Conservation (phyloP, 2,113 vertebrate genomes). For the Percopsis transmontana region DNA sequence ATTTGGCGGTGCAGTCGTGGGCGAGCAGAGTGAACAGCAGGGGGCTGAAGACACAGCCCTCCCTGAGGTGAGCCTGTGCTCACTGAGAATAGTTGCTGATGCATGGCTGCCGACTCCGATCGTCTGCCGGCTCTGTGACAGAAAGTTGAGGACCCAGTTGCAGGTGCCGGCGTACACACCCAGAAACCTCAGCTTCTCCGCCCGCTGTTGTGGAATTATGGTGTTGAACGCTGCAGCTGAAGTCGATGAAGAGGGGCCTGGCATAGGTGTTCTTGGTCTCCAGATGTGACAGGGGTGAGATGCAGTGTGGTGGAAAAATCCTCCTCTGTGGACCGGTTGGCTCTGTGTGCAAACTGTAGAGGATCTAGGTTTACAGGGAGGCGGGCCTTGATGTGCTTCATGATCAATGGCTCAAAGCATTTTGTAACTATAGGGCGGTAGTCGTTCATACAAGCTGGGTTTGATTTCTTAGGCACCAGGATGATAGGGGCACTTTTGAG, state of each 20-base stretch:
- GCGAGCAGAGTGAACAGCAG: neutral
- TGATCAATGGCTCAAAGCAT: neutral
- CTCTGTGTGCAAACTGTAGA: neutral
- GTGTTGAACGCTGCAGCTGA: constrained; percentile 17
- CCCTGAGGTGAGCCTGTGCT: constrained; percentile 3
- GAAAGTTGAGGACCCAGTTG: constrained; percentile 10
- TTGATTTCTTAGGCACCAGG: neutral
- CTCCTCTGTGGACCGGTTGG: neutral
- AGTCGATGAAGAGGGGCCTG: constrained; percentile 5
- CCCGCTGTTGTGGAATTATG: constrained; percentile 6
- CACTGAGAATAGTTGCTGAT: neutral
- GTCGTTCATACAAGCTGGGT: neutral
- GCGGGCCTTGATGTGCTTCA: neutral
- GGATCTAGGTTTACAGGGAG: neutral
- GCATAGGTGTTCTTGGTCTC: neutral
- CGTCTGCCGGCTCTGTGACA: neutral
- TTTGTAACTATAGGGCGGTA: neutral
- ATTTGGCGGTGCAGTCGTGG: neutral
- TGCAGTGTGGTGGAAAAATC: neutral
- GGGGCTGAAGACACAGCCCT: too few relatives aligned
- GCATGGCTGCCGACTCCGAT: neutral
- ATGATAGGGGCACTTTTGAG: constrained; percentile 1
- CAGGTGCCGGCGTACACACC: constrained; percentile 4
- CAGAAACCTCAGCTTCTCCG: constrained; percentile 4
- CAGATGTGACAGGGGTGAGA: neutral